Evolutionary conservation across 2,113 vertebrate genomes (phyloP).

Genomic region (Casuarius casuarius): DNA sequence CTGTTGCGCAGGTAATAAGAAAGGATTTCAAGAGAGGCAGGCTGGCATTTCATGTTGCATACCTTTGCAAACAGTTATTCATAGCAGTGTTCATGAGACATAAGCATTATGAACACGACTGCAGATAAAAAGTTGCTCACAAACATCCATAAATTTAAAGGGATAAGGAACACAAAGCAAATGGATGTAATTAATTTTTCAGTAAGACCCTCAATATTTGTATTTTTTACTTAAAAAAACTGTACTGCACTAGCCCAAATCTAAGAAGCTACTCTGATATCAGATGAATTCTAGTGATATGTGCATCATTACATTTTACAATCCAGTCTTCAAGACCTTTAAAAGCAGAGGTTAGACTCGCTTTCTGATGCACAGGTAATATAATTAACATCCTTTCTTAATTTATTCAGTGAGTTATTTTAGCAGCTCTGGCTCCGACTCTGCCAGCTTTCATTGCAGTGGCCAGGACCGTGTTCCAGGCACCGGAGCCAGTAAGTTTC

Average conservation of each 20-base stretch:
- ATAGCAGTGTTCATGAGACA: background rate
- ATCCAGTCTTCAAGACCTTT: background rate
- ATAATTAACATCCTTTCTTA: background rate
- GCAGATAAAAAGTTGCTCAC: background rate
- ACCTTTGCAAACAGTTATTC: background rate
- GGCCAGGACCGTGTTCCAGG: background rate
- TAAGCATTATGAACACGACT: background rate
- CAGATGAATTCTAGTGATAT: background rate
- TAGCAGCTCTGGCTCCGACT: background rate
- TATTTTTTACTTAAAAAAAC: background rate
- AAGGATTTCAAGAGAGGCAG: background rate
- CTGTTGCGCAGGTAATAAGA: background rate
- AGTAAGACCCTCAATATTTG: background rate
- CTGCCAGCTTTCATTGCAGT: background rate
- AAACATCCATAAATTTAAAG: background rate
- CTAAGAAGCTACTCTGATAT: background rate
- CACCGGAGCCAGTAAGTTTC: background rate
- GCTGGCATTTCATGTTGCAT: background rate
- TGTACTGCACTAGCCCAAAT: background rate
- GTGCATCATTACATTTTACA: background rate
- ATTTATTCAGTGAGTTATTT: background rate
- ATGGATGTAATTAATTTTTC: background rate
- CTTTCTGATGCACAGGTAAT: background rate
- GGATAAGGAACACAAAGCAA: background rate
- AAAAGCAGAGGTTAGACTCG: background rate